Conservation (phyloP, 1,140 invertebrate species). For the Lordiphosa mommai region DNA sequence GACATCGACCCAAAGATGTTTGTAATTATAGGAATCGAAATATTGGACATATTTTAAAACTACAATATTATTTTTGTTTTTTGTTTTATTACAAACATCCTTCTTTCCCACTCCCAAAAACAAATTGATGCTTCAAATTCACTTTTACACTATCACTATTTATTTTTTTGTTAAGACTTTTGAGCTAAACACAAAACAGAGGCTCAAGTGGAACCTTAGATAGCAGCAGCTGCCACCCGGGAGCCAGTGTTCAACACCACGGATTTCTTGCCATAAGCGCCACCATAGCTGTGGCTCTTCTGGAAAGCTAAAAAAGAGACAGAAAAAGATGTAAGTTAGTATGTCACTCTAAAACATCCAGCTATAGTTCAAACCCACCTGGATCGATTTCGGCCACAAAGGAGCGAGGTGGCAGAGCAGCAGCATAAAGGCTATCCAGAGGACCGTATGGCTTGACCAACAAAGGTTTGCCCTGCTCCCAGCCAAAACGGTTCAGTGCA, state of each 20-base stretch:
- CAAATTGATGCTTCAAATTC: not conserved
- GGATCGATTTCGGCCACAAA: conserved; percentile 73
- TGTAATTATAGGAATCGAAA: too few species aligned
- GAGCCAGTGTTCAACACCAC: conserved; percentile 41
- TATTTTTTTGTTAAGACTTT: conserved; percentile 53
- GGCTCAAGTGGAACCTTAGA: conserved; percentile 27
- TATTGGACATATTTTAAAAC: too few species aligned
- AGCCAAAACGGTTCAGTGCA: conserved; percentile 62
- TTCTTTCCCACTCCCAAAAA: too few species aligned
- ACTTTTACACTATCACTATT: conserved; percentile 65
- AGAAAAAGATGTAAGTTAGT: conserved; percentile 3
- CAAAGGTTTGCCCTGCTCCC: conserved; percentile 63
- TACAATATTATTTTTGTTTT: too few species aligned
- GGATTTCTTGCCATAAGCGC: conserved; percentile 41
- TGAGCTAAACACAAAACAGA: conserved; percentile 9
- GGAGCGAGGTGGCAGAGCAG: conserved; percentile 65
- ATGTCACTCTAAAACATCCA: not conserved
- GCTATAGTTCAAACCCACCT: conserved; percentile 35
- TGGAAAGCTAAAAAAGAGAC: conserved; percentile 42
- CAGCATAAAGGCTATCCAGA: conserved; percentile 61
- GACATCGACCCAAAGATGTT: too few species aligned
- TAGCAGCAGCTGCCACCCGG: conserved; percentile 45
- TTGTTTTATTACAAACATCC: too few species aligned
- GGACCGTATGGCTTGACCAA: conserved; percentile 52
- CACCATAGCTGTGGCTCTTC: conserved; percentile 38